Percentiles rank a stretch among this genome's conserved stretches.
Conservation (phyloP, 35 echinoderm and acorn worm species). For the Diadema setosum region DNA sequence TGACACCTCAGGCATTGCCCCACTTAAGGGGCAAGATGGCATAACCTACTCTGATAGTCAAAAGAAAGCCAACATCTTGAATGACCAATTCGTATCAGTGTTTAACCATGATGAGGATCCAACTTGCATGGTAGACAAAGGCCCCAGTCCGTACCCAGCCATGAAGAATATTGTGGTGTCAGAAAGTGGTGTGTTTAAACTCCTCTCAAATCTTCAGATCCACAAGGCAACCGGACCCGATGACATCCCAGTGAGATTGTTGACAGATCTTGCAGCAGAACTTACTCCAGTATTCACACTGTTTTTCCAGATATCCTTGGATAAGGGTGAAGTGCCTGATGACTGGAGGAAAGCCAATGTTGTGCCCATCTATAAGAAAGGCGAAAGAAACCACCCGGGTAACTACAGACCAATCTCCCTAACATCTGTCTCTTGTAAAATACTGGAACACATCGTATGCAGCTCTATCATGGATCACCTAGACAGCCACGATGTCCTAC, state of each 20-base stretch:
- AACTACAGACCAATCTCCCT: slow-evolving; percentile 46
- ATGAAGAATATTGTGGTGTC: neutral
- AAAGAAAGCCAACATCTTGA: no score
- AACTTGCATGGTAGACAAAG: neutral
- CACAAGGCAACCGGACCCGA: neutral
- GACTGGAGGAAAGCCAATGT: slow-evolving; percentile 43
- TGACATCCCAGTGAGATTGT: no score
- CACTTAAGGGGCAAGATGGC: neutral
- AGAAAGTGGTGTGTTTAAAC: neutral
- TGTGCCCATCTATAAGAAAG: slow-evolving; percentile 38
- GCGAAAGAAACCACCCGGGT: neutral
- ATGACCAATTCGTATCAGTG: no score
- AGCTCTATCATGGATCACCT: neutral
- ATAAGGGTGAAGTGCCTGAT: neutral
- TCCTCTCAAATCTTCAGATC: neutral
- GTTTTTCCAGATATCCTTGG: neutral
- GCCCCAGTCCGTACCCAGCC: neutral
- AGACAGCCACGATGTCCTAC: neutral
- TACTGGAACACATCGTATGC: slow-evolving; percentile 35
- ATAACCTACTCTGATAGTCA: no score
- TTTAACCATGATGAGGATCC: neutral
- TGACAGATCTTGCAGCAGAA: no score
- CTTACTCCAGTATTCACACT: neutral
- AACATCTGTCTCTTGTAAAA: slow-evolving; percentile 5
- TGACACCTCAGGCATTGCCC: neutral